phyloP scores from a whole-genome alignment of 2,888 invertebrate genomes.

The Polydrusus tereticollis region DNA sequence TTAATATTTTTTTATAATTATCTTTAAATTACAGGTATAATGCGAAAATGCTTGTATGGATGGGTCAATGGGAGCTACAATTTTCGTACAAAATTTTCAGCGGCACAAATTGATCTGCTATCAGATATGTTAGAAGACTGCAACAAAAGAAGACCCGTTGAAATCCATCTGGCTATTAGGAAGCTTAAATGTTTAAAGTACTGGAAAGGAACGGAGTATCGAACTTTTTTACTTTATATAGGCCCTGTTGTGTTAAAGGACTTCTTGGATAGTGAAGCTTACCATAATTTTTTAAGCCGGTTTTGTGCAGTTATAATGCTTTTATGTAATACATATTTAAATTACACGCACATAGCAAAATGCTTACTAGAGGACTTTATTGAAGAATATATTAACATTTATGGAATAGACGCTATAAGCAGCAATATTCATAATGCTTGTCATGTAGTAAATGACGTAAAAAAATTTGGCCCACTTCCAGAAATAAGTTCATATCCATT shows the following conservation, averaged over 20 bases:
- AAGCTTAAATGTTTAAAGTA: constrained; percentile 28
- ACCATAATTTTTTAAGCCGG: constrained; percentile 39
- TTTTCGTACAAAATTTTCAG: constrained; percentile 42
- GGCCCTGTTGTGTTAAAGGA: constrained; percentile 51
- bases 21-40: constrained; percentile 22
- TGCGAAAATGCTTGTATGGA: constrained; percentile 48
- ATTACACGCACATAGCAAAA: constrained; percentile 27
- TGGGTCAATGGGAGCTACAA: constrained; percentile 50
- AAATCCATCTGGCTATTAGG: constrained; percentile 49
- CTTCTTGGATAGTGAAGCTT: constrained; percentile 34
- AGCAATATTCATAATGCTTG: constrained; percentile 62
- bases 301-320: constrained; percentile 40
- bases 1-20: too few relatives aligned
- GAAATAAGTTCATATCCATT: constrained; percentile 58
- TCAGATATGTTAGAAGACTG: constrained; percentile 36
- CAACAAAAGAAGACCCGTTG: constrained; percentile 45
- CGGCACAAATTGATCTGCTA: constrained; percentile 10
- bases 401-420: constrained; percentile 59
- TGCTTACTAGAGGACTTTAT: constrained; percentile 44
- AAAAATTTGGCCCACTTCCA: constrained; percentile 56
- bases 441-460: constrained; percentile 58
- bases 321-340: constrained; percentile 35
- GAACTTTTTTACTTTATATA: constrained; percentile 52
- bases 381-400: constrained; percentile 51
- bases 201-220: constrained; percentile 50